Base-by-base conservation (phyloP, 2,888 invertebrate genomes). In the Drosophila melanosoma region DNA sequence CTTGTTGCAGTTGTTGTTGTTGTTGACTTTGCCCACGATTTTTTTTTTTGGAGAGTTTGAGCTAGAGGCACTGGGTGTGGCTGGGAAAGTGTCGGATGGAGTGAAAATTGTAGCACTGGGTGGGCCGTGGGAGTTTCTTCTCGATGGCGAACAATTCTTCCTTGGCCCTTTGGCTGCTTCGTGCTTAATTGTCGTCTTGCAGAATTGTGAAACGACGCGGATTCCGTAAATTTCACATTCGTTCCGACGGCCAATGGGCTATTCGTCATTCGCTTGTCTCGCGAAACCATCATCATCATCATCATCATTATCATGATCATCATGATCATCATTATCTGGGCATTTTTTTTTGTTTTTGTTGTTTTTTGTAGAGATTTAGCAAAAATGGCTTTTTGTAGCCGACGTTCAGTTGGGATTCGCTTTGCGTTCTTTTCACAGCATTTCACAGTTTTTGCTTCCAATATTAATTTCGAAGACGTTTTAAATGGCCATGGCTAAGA, bases 181-280 rank as follows among this genome's bases (percentile, higher is more conserved):
- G 91, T 91, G 91, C 91, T 90, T 91, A 91, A 91, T 91, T 91
- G 91, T 91, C 85, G 89, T 86, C 90, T 90, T 85, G 90, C 83
- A 81, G 83, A 91, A 91, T 91, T 89, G 78, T 74, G 83, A 68
- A 73, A 75, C 74, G 81, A 79, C 69, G 83, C 83, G 87, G 89
- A 87, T 87, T 89, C 87, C 89, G 83, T 85, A 89, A 82, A 87
- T 87, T 85, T 85, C 79, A 67, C 78, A 87, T 89, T 87, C 85
- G 89, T 89, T 89, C 83, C 89, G 68, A 79, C 61, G 62, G 64
- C 67, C 87, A 59, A 84, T 87, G 86, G 83, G 91, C 87, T 89
- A 91, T 91, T 90, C 91, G 90, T 91, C 91, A 91, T 90, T 87
- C 91, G 91, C 87, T 89, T 91, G 90, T 90, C 90, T 82, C 72